phyloP scores from a whole-genome alignment of 2,113 vertebrate genomes.

The Petromus typicus region DNA sequence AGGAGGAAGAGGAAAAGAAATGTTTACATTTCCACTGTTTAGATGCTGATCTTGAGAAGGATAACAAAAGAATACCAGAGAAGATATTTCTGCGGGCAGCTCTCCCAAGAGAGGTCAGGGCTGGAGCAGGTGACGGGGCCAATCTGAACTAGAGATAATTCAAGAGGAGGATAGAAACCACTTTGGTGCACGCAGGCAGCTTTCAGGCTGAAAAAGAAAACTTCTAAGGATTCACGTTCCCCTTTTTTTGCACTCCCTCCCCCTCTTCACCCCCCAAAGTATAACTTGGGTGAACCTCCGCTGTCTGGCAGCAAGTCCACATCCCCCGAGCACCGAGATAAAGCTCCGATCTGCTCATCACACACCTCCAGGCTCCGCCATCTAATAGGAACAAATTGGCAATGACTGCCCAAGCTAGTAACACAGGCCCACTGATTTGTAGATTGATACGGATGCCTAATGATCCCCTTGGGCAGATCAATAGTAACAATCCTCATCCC shows the following conservation, averaged over 20 bases:
- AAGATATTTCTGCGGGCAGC: slow-evolving; percentile 79
- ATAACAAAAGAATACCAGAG: slow-evolving; percentile 79
- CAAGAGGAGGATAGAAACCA: background rate
- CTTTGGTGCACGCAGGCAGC: slow-evolving; percentile 49
- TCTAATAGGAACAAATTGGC: slow-evolving; percentile 99
- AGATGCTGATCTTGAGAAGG: slow-evolving; percentile 70
- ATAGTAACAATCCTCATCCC: slow-evolving; percentile 99
- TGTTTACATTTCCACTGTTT: slow-evolving; percentile 83
- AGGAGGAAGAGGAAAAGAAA: slow-evolving; percentile 72
- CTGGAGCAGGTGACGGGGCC: slow-evolving; percentile 13
- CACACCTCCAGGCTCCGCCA: slow-evolving; percentile 94
- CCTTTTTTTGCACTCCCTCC: background rate
- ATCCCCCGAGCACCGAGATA: slow-evolving; percentile 86
- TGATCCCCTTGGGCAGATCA: slow-evolving; percentile 99
- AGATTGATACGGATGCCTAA: slow-evolving; percentile 99
- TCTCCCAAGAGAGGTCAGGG: slow-evolving; percentile 69
- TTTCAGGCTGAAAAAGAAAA: slow-evolving; percentile 69
- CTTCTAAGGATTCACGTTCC: slow-evolving; percentile 54
- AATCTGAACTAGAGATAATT: slow-evolving; percentile 52
- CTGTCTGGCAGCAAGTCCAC: slow-evolving; percentile 78
- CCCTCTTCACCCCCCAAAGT: background rate
- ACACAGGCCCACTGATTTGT: slow-evolving; percentile 96
- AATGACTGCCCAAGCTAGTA: slow-evolving; percentile 96
- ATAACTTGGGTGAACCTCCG: slow-evolving; percentile 75
- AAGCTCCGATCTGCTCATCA: slow-evolving; percentile 93